Percentiles rank a stretch among this genome's conserved stretches.
Evolutionary conservation across 2,888 invertebrate species (phyloP).

Genomic region (Heteromurus nitidus): DNA sequence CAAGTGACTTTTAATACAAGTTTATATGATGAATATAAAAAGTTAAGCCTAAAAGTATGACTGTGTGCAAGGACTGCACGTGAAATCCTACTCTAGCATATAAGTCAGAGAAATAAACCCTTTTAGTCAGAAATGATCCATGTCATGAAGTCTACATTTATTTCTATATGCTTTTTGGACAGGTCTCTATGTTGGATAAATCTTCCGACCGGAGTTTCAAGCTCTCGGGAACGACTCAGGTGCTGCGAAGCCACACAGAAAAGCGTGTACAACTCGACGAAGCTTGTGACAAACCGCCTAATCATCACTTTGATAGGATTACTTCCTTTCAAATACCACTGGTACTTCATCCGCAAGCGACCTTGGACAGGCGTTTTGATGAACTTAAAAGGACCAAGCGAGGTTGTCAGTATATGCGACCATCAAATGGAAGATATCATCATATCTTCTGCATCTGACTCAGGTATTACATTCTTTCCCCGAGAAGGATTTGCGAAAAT

Average conservation of each 20-base stretch:
- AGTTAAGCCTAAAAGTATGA: too few relatives aligned
- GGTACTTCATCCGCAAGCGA: constrained; percentile 30
- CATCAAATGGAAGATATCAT: constrained; percentile 66
- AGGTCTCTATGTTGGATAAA: constrained; percentile 56
- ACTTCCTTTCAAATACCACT: constrained; percentile 56
- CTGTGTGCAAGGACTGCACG: too few relatives aligned
- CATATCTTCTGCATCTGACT: constrained; percentile 61
- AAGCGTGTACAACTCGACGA: constrained; percentile 28
- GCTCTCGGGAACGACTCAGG: constrained; percentile 50
- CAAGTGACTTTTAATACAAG: too few relatives aligned
- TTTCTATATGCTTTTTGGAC: too few relatives aligned
- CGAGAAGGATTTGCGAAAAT: too few relatives aligned
- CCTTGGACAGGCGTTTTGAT: constrained; percentile 60
- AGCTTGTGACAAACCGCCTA: constrained; percentile 25
- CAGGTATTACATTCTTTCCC: too few relatives aligned
- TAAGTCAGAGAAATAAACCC: too few relatives aligned
- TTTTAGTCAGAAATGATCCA: too few relatives aligned
- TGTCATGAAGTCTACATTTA: too few relatives aligned
- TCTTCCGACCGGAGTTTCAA: constrained; percentile 52
- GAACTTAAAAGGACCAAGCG: constrained; percentile 60
- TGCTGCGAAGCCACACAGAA: constrained; percentile 48
- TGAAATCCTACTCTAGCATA: too few relatives aligned
- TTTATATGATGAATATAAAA: too few relatives aligned
- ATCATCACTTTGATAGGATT: constrained; percentile 39
- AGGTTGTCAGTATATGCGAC: constrained; percentile 56